phyloP scores from a whole-genome alignment of 2,797 vertebrate species.

The Phrynocephalus guinanensis region DNA sequence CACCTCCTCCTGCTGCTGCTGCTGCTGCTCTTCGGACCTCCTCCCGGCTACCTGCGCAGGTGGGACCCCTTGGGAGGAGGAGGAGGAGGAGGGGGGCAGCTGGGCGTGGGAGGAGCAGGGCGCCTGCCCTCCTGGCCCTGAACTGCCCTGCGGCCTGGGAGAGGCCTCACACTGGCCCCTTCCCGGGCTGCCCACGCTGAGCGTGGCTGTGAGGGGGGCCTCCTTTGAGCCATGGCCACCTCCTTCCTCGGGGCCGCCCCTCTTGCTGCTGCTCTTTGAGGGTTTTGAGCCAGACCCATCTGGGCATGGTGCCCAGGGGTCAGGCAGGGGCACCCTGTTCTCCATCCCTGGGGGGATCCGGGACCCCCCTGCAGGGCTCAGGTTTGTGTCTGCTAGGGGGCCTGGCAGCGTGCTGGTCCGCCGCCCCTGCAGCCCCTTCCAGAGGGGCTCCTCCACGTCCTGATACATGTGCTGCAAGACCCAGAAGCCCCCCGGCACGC shows the following conservation, averaged over 20 bases:
- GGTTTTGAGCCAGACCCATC: background rate
- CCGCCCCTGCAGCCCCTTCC: background rate
- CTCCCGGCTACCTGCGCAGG: background rate
- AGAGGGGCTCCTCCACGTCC: background rate
- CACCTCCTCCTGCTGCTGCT: background rate
- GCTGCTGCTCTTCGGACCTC: background rate
- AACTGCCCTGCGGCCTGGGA: background rate
- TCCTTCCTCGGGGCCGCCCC: background rate
- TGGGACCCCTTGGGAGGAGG: background rate
- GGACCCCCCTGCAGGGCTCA: too few relatives aligned
- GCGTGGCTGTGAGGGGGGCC: background rate
- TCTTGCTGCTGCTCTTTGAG: background rate
- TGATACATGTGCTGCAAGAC: background rate
- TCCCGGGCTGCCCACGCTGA: background rate
- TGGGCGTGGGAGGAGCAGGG: background rate
- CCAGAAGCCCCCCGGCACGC: background rate
- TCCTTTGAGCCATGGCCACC: background rate
- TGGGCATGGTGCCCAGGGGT: background rate
- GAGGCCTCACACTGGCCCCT: too few relatives aligned
- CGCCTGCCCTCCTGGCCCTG: background rate
- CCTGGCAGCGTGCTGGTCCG: too few relatives aligned
- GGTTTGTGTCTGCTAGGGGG: background rate
- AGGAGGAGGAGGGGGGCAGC: background rate
- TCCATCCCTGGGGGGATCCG: background rate
- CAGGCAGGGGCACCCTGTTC: background rate